Evolutionary conservation across 2,113 vertebrate species (phyloP).

Genomic region (Oryzias celebensis): DNA sequence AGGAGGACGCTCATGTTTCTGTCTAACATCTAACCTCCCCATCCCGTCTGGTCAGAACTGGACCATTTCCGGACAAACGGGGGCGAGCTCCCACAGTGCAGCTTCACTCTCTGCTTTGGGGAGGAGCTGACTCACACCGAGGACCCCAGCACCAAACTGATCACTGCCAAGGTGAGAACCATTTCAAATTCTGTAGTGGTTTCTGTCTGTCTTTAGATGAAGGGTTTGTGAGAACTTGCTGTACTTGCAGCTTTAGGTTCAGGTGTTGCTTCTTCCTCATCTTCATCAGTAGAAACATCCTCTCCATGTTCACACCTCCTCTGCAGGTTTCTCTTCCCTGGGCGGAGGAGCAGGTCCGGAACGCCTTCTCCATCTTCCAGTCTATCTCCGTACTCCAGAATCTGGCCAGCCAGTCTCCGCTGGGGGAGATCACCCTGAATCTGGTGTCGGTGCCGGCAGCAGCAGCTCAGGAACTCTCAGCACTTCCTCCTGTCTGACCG

Average conservation of each 20-base stretch:
- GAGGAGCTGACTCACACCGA: constrained; percentile 71
- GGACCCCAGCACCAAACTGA: constrained; percentile 67
- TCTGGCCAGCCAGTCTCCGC: constrained; percentile 70
- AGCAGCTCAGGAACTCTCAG: background rate
- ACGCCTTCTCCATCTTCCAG: constrained; percentile 38
- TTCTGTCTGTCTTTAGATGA: too few relatives aligned
- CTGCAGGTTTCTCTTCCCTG: constrained; percentile 72
- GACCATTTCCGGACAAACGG: constrained; percentile 56
- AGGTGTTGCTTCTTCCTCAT: too few relatives aligned
- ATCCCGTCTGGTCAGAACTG: constrained; percentile 69
- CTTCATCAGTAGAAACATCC: too few relatives aligned
- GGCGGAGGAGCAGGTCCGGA: constrained; percentile 68
- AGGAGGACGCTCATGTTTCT: background rate
- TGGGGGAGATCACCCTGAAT: constrained; percentile 75
- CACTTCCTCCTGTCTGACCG: too few relatives aligned
- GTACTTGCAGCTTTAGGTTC: too few relatives aligned
- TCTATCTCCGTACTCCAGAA: constrained; percentile 65
- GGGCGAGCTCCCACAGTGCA: constrained; percentile 72
- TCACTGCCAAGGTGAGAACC: constrained; percentile 79
- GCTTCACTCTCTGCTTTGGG: constrained; percentile 83
- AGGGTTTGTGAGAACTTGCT: too few relatives aligned
- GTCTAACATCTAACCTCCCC: background rate
- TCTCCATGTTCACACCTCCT: background rate
- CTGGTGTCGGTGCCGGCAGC: constrained; percentile 52
- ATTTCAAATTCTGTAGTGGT: too few relatives aligned